Evolutionary conservation across 2,113 vertebrate species (phyloP), one percentile per base, ranked within the genome.

Genomic region (Egretta garzetta): DNA sequence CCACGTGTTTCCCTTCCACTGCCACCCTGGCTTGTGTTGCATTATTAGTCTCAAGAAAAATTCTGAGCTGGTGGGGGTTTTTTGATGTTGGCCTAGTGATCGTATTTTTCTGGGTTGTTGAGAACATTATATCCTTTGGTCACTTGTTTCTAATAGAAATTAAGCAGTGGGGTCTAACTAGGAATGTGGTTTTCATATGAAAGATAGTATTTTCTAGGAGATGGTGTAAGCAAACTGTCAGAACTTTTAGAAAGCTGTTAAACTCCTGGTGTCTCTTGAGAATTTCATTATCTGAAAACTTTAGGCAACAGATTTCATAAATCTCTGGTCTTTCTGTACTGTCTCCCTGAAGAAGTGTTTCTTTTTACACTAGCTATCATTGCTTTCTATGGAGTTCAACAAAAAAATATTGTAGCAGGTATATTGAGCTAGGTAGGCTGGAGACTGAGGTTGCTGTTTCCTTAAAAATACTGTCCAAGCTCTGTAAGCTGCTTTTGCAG

Each of bases 1-100:
- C 52, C 37, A 4, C 3, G 10, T 24, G 37, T 23, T 26, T 32
- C 12, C 4, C 7, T 14, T 8, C 16, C 4, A 2, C 37, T 0
- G 1, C 35, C 39, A 26, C 20, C 50, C 14, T 5, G 9, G 16
- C 47, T 85, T 30, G 11, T 52, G 30, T 21, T 81, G 19, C 15
- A 0, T 62, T 87, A 27, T 37, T 41, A 11, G 10, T 35, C 33
- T 39, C 41, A 28, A 33, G 22, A 55, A 19, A 47, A 62, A 39
- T 41, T 59, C 2, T 3, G 47, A 41, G 4, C 33, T 71, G 41
- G 7, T 12, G 9, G 28, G 11, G 14, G 1, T 32, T 79, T 70
- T 50, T 45, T 66, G 12, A 9, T 58, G 16, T 60, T 83, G n/a
- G 26, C 18, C 18, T 52, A 27, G 32, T 13, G 45, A 14, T 7